Evolutionary conservation across 1,140 invertebrate genomes (phyloP).

Genomic region (Bombyx mori): DNA sequence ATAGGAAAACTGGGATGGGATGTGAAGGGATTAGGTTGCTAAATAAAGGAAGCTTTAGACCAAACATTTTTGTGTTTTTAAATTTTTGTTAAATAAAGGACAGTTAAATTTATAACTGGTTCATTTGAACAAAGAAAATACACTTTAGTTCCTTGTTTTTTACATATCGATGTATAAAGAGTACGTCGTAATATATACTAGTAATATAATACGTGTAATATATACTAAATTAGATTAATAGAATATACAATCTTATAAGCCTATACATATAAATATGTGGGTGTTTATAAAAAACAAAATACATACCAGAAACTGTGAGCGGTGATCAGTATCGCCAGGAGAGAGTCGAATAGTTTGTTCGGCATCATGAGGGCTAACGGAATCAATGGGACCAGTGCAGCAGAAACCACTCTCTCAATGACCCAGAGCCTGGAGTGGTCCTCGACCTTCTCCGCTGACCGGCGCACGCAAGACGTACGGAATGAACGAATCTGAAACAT

Average conservation of each 20-base stretch:
- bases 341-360: conserved; percentile 47
- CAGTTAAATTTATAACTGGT: too few species aligned
- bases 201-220: too few species aligned
- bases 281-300: not conserved
- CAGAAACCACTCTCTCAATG: conserved; percentile 42
- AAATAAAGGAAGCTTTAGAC: not conserved
- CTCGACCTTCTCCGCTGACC: conserved; percentile 30
- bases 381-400: conserved; percentile 37
- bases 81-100: too few species aligned
- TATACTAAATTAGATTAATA: too few species aligned
- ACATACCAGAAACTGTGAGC: conserved; percentile 60
- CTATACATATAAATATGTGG: not conserved
- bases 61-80: too few species aligned
- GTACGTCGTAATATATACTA: too few species aligned
- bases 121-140: too few species aligned
- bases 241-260: too few species aligned
- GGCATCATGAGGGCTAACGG: conserved; percentile 45
- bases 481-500: conserved; percentile 40
- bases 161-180: too few species aligned
- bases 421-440: conserved; percentile 62
- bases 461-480: conserved; percentile 29
- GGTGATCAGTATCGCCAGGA: conserved; percentile 46
- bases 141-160: too few species aligned
- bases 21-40: conserved; percentile 7
- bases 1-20: conserved; percentile 15